These are phyloP conservation scores for Babylonia areolata DNA, from an alignment of 1,140 invertebrate genomes.

Conservation along the genomic window DNA sequence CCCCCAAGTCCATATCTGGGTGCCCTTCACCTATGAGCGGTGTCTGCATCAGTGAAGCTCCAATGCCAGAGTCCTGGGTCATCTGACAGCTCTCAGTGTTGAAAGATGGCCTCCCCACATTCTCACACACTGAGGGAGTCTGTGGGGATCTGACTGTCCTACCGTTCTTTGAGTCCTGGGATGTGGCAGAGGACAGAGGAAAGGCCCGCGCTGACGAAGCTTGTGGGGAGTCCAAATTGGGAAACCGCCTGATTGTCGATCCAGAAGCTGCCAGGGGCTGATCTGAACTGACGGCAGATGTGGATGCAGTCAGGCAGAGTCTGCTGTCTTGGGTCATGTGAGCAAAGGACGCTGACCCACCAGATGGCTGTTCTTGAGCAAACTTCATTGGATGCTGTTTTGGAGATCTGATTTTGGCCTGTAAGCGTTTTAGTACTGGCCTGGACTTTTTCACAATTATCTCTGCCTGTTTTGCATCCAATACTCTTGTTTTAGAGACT, in stretches of 20 bases:
- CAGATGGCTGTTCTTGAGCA: no score
- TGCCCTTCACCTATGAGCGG: neutral
- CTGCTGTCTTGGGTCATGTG: no score
- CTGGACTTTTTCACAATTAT: no score
- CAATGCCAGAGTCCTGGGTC: neutral
- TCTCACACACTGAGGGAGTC: neutral
- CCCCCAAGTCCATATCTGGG: neutral
- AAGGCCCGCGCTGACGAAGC: neutral
- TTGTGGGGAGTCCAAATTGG: neutral
- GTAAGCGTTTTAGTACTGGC: neutral
- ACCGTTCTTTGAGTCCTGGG: neutral
- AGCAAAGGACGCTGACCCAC: no score
- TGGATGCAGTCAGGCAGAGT: no score
- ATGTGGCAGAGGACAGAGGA: neutral
- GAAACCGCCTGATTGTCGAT: no score
- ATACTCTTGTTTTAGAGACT: neutral
- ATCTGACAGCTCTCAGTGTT: no score
- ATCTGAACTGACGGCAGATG: no score
- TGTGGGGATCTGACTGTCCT: neutral
- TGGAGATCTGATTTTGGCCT: neutral
- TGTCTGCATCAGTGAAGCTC: neutral
- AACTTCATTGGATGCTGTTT: no score
- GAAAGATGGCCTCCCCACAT: neutral
- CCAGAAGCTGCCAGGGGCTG: no score
- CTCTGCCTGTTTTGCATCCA: no score